Percentiles rank a stretch among this genome's conserved stretches.
phyloP scores from a whole-genome alignment of 2,797 vertebrate genomes.

The Meda fulgida region DNA sequence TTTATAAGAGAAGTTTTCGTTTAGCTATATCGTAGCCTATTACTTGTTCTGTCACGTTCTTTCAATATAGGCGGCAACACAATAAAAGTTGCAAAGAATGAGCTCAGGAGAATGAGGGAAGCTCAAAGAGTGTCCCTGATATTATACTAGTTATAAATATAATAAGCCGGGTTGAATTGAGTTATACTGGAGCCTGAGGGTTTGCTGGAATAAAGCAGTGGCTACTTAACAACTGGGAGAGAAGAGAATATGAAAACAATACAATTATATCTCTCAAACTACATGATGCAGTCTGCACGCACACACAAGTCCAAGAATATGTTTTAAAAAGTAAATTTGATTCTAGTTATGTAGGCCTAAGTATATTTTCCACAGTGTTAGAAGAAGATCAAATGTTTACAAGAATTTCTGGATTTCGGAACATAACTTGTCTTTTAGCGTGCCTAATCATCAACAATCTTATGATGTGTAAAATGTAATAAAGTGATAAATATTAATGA shows the following conservation, averaged over 20 bases:
- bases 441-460: background rate
- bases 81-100: conserved; percentile 33
- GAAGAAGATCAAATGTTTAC: background rate
- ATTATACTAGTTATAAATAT: conserved; percentile 50
- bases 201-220: conserved; percentile 47
- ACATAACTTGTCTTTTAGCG: background rate
- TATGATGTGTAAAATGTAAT: background rate
- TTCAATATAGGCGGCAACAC: background rate
- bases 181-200: conserved; percentile 44
- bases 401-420: background rate
- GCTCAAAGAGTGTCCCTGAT: conserved; percentile 40
- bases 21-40: background rate
- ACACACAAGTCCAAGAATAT: conserved; percentile 36
- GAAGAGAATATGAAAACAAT: conserved; percentile 67
- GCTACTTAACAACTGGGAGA: conserved; percentile 52
- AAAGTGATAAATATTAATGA: background rate
- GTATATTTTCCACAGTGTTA: background rate
- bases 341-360: background rate
- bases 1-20: background rate
- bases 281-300: conserved; percentile 57
- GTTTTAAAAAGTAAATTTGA: conserved; percentile 38
- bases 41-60: background rate
- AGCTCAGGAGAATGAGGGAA: conserved; percentile 5
- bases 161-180: conserved; percentile 50
- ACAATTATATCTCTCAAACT: conserved; percentile 81